These are phyloP conservation scores for Leptobrachium ailaonicum DNA, from an alignment of 2,113 vertebrate genomes.

Conservation along the genomic window DNA sequence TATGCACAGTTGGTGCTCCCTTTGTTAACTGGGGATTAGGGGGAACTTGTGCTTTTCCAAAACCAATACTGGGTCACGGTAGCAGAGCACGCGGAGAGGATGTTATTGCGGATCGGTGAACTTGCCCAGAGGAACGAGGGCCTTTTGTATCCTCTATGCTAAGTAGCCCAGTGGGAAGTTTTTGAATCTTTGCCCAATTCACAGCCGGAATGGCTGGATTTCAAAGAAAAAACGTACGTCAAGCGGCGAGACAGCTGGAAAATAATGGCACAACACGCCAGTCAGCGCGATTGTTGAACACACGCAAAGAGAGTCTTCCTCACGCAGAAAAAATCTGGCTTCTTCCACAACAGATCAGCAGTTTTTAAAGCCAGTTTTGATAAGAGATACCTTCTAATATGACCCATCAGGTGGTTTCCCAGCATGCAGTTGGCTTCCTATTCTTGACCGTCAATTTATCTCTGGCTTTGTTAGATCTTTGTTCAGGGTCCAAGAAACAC, in stretches of 20 bases:
- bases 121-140: background rate
- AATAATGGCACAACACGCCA: background rate
- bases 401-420: too few relatives aligned
- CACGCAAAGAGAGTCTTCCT: background rate
- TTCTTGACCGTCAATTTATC: too few relatives aligned
- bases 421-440: too few relatives aligned
- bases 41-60: background rate
- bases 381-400: too few relatives aligned
- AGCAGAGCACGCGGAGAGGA: background rate
- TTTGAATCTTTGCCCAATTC: constrained; percentile 3
- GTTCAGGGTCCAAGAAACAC: too few relatives aligned
- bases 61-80: background rate
- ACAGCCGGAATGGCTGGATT: background rate
- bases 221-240: background rate
- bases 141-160: constrained; percentile 5
- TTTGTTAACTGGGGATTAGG: background rate
- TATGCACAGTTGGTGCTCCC: background rate
- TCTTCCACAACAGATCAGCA: background rate
- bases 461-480: too few relatives aligned
- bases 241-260: background rate
- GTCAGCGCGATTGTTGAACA: background rate
- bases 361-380: too few relatives aligned
- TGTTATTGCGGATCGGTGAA: constrained; percentile 4
- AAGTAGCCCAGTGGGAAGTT: background rate
- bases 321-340: background rate